phyloP scores from a whole-genome alignment of 35 echinoderm and acorn worm species.

The Apostichopus californicus region DNA sequence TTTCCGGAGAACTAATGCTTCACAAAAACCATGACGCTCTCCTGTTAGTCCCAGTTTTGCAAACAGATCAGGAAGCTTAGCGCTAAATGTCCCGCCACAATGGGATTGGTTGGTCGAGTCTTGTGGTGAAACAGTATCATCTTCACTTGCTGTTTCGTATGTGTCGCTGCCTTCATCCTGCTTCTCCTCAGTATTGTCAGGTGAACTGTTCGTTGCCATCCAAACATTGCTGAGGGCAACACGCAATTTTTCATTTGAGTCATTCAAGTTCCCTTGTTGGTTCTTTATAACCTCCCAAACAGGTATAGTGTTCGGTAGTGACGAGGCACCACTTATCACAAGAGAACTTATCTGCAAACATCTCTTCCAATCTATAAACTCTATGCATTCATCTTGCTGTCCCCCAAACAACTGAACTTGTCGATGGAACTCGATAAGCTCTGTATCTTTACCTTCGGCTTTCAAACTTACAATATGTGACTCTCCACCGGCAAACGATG shows the following conservation, averaged over 20 bases:
- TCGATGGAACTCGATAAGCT: neutral
- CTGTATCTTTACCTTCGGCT: neutral
- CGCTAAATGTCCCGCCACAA: no score
- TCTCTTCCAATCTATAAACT: neutral
- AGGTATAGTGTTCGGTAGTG: neutral
- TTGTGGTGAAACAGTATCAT: neutral
- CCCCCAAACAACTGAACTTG: neutral
- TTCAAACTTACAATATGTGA: neutral
- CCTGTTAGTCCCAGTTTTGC: neutral
- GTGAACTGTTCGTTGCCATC: neutral
- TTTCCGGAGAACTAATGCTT: neutral
- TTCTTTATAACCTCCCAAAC: neutral
- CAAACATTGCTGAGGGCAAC: neutral
- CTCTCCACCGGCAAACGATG: neutral
- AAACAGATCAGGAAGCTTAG: neutral
- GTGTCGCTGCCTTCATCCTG: neutral
- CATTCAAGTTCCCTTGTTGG: neutral
- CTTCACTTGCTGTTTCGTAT: neutral
- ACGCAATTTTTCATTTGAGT: neutral
- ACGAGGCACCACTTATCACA: neutral
- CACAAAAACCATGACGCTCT: neutral
- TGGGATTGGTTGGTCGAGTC: no score
- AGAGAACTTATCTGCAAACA: neutral
- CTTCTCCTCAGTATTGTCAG: no score
- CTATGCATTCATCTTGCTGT: neutral